Base-by-base conservation (phyloP, 2,888 invertebrate species). In the Adelphocoris suturalis region DNA sequence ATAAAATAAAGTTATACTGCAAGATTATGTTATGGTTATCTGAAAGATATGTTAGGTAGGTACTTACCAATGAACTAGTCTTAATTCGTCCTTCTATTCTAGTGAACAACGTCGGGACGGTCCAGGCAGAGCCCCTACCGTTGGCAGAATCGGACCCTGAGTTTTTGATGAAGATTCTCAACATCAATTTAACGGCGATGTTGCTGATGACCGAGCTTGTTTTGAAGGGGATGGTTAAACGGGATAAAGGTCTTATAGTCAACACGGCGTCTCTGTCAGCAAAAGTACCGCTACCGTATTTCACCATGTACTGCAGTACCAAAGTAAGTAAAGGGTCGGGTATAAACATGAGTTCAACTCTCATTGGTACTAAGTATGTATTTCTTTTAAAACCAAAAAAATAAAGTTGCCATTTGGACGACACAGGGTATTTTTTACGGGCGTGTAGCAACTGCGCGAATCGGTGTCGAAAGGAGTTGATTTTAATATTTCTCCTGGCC, bases 81-180 rank as follows among this genome's bases (percentile, higher is more conserved):
- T 7, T 37, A 37, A 37, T 37, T 37, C 37, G 27, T 14, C 7
- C 4, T 16, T 28, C 2, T 11, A 52, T 52, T 19, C 19, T 19
- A 76, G 28, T 37, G 3, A 76, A 76, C 81, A 89, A 89, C 81
- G 89, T 89, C 2, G 89, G 89, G 14, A 89, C 81, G 55, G 46
- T 19, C 14, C 0, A 55, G 16, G 27, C 11, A 81, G 7, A 37
- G 14, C 81, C 16, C 12, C n/a, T 13, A 13, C 55, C 80, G 4
- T 12, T 89, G n/a, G 28, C 52, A 11, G 61, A 89, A 9, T 3
- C 52, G n/a, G 46, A 55, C 23, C 23, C 23, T 5, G 13, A 61
- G 19, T 82, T 81, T 19, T 16, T 89, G 47, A 37, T 55, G 68
- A 81, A 89, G 23, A 57, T 82, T 23, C 28, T 80, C 28, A 80